Percentiles rank a stretch among this genome's conserved stretches.
Conservation (phyloP, 2,888 invertebrate genomes). For the Apodemia mormo region DNA sequence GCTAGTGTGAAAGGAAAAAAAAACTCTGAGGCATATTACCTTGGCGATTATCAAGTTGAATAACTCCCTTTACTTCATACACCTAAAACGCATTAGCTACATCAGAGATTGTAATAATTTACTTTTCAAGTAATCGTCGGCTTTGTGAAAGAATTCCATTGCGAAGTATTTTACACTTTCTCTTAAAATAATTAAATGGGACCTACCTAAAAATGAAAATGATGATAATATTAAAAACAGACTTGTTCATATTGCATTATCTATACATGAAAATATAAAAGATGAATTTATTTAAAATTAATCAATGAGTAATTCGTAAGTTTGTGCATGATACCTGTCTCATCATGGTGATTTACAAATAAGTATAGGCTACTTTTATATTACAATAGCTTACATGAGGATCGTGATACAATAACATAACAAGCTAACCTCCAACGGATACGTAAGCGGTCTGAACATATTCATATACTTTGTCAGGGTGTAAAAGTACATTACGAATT, state of each 20-base stretch:
- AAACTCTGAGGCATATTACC: neutral
- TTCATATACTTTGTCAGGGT: slow-evolving; percentile 30
- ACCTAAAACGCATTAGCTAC: neutral
- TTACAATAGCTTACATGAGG: slow-evolving; percentile 68
- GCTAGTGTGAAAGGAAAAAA: neutral
- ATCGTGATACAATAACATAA: slow-evolving; percentile 62
- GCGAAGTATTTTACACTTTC: slow-evolving; percentile 57
- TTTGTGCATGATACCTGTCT: slow-evolving; percentile 75
- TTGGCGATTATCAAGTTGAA: neutral
- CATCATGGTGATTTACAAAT: slow-evolving; percentile 63
- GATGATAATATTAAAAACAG: slow-evolving; percentile 17
- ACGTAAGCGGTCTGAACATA: slow-evolving; percentile 37
- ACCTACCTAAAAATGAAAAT: slow-evolving; percentile 70
- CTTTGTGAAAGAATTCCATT: slow-evolving; percentile 60
- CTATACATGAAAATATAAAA: slow-evolving; percentile 51
- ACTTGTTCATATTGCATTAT: slow-evolving; percentile 68
- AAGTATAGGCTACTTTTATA: slow-evolving; percentile 65
- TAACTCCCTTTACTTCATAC: neutral
- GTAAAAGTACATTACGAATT: slow-evolving; percentile 39
- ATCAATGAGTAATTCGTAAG: slow-evolving; percentile 60
- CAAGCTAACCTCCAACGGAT: slow-evolving; percentile 58
- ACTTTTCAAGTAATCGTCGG: neutral
- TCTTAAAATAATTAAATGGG: slow-evolving; percentile 78
- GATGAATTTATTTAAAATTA: slow-evolving; percentile 50
- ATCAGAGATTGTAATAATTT: neutral